Conservation (phyloP, 2,797 vertebrate species). For the Jordanella pulchra region DNA sequence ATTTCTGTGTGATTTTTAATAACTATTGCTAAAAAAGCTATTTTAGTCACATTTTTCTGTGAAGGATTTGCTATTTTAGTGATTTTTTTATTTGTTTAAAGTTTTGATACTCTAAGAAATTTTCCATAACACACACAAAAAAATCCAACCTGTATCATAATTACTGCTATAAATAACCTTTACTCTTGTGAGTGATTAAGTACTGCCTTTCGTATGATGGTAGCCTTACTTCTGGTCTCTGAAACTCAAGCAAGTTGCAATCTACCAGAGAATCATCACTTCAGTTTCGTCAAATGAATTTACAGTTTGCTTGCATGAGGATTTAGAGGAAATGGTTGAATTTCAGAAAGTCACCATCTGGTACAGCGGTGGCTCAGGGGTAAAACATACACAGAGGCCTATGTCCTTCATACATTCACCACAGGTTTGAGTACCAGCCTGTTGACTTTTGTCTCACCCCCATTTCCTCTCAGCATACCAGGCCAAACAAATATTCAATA, state of each 20-base stretch:
- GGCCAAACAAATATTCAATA: too few relatives aligned
- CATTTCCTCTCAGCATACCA: too few relatives aligned
- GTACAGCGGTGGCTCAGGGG: too few relatives aligned
- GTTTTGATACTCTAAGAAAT: background rate
- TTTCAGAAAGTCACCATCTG: background rate
- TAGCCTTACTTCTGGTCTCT: background rate
- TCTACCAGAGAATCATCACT: background rate
- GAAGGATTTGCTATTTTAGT: background rate
- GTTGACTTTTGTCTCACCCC: too few relatives aligned
- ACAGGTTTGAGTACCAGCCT: too few relatives aligned
- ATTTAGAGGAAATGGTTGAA: background rate
- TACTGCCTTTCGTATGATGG: background rate
- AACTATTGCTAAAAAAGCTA: background rate
- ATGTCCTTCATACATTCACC: too few relatives aligned
- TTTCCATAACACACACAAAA: background rate
- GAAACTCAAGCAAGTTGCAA: background rate
- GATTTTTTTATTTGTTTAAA: too few relatives aligned
- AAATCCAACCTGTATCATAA: background rate
- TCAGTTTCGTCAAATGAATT: background rate
- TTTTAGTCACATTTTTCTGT: background rate
- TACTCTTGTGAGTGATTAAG: background rate
- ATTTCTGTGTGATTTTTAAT: background rate
- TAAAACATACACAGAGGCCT: too few relatives aligned
- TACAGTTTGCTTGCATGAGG: background rate
- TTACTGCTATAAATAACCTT: background rate